Conservation (phyloP, 2,888 invertebrate species). For the Tupiocoris notatus region DNA sequence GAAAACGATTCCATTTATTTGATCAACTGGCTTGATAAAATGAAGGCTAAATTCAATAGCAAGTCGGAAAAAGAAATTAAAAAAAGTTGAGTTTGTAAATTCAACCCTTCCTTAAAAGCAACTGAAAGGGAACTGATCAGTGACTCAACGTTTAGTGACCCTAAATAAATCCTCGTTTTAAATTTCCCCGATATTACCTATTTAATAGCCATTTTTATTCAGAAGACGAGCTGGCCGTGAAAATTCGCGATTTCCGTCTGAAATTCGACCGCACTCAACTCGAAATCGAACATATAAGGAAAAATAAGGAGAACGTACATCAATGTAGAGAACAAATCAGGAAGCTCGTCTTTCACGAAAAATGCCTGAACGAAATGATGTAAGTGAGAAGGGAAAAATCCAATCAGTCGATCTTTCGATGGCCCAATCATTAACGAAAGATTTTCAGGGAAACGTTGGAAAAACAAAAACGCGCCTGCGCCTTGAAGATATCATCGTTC, state of each 20-base stretch:
- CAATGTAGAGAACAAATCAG: conserved; percentile 1
- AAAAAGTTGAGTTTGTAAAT: too few species aligned
- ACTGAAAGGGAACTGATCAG: too few species aligned
- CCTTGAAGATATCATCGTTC: neutral
- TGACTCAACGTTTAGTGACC: too few species aligned
- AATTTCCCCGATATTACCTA: too few species aligned
- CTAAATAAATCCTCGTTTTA: too few species aligned
- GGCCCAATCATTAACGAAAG: neutral
- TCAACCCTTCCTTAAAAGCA: too few species aligned
- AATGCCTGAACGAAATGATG: neutral
- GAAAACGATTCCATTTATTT: neutral
- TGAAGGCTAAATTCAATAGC: neutral
- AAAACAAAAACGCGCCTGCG: neutral
- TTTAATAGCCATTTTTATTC: neutral
- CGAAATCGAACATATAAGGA: conserved; percentile 12
- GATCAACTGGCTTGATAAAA: neutral
- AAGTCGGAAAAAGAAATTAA: conserved; percentile 5
- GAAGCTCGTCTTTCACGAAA: neutral
- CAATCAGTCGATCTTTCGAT: neutral
- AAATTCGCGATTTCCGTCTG: neutral
- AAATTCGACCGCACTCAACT: neutral
- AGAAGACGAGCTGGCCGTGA: neutral
- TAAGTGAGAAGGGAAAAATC: neutral
- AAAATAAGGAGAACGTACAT: neutral
- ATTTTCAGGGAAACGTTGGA: conserved; percentile 3